Evolutionary conservation across 2,888 invertebrate genomes (phyloP), one percentile per base, ranked within the genome.

Genomic region (Ennomos erosarius): DNA sequence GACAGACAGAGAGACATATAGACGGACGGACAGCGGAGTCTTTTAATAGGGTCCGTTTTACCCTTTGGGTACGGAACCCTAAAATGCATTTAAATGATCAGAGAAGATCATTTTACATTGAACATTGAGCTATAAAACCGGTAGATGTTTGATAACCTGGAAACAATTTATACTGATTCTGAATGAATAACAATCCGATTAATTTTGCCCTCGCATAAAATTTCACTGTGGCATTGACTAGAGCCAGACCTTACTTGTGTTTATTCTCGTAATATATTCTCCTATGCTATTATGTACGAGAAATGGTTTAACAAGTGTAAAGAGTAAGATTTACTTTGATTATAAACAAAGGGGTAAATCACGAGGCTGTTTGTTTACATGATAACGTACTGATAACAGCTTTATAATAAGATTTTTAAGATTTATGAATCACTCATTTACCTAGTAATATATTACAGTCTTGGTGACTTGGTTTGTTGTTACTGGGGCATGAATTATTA

Each of bases 301-400:
- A 42, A 16, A 42, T 16, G 16, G 16, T 16, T 16, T n/a, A 26
- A 26, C 26, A 26, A 26, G 26, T 16, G n/a, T 42, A 10, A 5
- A n/a, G 26, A 26, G 26, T 11, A 34, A 3, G 1, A 34, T 44
- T 33, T 6, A 10, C 8, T 9, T n/a, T 12, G 33, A 49, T 9
- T 46, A 49, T 54, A 55, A 49, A 55, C 42, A 48, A 55, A 48
- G 36, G 38, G 12, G 45, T 11, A 46, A 51, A 60, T 55, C 59
- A 55, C 55, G 55, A 55, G 55, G 38, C 38, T 55, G 59, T 59
- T 55, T 55, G 59, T 59, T 51, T 47, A 50, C 55, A 13, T 48
- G 55, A 60, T 60, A 55, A 51, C 36, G 40, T n/a, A 34, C 52
- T 39, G 51, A 36, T 51, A 60, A 37, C 43, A n/a, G n/a, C 55